These are phyloP conservation scores for Amphipoea lucens DNA, from an alignment of 2,888 invertebrate genomes.

Conservation along the genomic window DNA sequence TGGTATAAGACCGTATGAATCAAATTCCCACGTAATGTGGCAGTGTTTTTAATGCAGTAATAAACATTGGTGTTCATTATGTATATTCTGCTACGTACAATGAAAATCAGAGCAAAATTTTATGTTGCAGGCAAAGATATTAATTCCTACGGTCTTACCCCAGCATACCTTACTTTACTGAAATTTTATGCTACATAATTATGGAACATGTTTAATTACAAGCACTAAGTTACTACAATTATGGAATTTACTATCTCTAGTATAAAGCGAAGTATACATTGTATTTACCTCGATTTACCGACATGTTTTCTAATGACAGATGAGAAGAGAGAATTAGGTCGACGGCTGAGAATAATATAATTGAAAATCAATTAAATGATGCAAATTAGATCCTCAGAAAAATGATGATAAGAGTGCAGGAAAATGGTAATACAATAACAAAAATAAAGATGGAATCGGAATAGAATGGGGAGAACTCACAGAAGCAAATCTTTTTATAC, in stretches of 20 bases:
- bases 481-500: background rate
- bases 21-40: no score
- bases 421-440: background rate
- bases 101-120: no score
- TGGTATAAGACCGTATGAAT: no score
- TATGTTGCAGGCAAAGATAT: no score
- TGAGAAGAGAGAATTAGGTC: background rate
- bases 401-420: background rate
- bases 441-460: background rate
- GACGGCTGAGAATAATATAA: background rate
- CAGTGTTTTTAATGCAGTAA: no score
- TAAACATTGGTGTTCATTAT: no score
- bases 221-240: background rate
- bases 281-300: background rate
- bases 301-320: background rate
- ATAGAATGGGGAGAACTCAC: slow-evolving; percentile 9
- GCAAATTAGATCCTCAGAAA: no score
- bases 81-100: no score
- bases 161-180: no score
- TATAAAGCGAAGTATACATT: background rate
- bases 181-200: no score
- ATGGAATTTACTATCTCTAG: background rate
- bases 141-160: no score
- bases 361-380: background rate
- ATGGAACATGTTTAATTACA: background rate